A percentile compares a stretch with the other conserved stretches of the same genome.
phyloP scores from a whole-genome alignment of 2,888 invertebrate genomes.

The Dasysyrphus tricinctus region DNA sequence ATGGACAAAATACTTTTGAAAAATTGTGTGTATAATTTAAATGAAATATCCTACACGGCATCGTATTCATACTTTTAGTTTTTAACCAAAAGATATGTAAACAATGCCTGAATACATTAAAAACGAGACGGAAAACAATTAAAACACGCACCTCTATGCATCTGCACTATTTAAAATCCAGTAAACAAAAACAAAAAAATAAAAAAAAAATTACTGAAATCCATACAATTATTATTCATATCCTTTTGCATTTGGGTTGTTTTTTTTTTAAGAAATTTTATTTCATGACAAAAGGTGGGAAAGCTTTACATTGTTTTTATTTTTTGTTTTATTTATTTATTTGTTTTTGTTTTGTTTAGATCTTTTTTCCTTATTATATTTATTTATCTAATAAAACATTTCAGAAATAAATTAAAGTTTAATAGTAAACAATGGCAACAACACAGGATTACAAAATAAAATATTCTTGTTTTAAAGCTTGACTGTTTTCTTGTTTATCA shows the following conservation, averaged over 20 bases:
- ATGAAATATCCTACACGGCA: too few species aligned
- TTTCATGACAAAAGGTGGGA: constrained; percentile 73
- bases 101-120: too few species aligned
- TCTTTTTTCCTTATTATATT: constrained; percentile 11
- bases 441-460: constrained; percentile 63
- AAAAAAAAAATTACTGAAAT: not conserved
- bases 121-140: too few species aligned
- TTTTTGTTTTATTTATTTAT: constrained; percentile 31
- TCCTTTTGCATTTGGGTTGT: not conserved
- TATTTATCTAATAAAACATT: constrained; percentile 50
- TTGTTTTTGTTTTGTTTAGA: constrained; percentile 11
- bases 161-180: too few species aligned
- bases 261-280: constrained; percentile 69
- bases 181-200: not conserved
- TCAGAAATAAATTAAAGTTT: constrained; percentile 36
- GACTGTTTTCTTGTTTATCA: constrained; percentile 24
- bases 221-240: not conserved
- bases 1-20: too few species aligned
- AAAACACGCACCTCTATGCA: too few species aligned
- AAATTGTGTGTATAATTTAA: too few species aligned
- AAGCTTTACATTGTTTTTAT: constrained; percentile 68
- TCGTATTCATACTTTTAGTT: too few species aligned
- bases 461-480: constrained; percentile 45
- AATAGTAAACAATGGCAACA: constrained; percentile 52
- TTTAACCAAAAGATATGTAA: too few species aligned